phyloP scores from a whole-genome alignment of 2,797 vertebrate genomes.

The Clarias pachynema region DNA sequence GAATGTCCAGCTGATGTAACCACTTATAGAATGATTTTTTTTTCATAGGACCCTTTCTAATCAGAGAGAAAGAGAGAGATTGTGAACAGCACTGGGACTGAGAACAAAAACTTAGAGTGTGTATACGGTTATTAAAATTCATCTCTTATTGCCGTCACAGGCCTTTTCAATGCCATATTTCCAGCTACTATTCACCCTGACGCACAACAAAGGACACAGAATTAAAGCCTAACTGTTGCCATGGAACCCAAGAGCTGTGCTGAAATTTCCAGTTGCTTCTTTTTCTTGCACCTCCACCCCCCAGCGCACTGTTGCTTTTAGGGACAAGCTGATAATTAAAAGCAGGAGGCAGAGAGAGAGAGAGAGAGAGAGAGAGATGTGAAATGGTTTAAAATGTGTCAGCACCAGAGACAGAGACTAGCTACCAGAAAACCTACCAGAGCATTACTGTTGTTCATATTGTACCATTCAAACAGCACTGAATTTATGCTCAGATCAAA shows the following conservation, averaged over 20 bases:
- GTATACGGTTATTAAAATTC: conserved; percentile 70
- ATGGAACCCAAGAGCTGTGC: conserved; percentile 63
- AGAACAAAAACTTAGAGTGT: conserved; percentile 44
- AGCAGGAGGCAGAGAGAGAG: conserved; percentile 43
- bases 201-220: conserved; percentile 72
- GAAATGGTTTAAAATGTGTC: conserved; percentile 60
- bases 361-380: conserved; percentile 26
- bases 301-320: conserved; percentile 58
- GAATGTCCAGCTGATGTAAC: conserved; percentile 71
- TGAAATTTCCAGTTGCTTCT: conserved; percentile 64
- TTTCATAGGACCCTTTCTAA: conserved; percentile 58
- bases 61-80: conserved; percentile 46
- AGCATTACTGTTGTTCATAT: conserved; percentile 18
- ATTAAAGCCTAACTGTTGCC: conserved; percentile 72
- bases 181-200: conserved; percentile 68
- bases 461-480: conserved; percentile 2
- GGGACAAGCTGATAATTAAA: conserved; percentile 65
- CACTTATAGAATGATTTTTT: conserved; percentile 67
- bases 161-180: conserved; percentile 68
- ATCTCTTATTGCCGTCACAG: conserved; percentile 66
- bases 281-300: conserved; percentile 53
- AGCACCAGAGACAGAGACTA: conserved; percentile 16
- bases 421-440: conserved; percentile 36
- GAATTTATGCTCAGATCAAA: not conserved
- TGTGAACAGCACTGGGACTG: conserved; percentile 48